Evolutionary conservation across 2,797 vertebrate genomes (phyloP).

Genomic region (Gambusia yucatana): DNA sequence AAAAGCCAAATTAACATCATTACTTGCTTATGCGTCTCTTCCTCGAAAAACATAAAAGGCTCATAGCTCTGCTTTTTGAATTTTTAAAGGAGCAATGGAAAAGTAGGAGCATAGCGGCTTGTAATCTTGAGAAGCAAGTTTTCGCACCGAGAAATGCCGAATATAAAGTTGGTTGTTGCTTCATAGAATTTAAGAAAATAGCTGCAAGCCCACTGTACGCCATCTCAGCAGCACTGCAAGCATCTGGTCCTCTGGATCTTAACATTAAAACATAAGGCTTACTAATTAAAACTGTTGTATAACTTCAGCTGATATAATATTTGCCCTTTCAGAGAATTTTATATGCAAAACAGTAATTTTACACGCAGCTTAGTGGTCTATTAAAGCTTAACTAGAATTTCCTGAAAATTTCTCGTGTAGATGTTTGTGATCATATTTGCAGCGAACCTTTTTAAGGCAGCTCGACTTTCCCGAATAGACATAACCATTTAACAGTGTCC

Average conservation of each 20-base stretch:
- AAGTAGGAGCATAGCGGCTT: background rate
- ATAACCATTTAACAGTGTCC: background rate
- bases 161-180: constrained; percentile 30
- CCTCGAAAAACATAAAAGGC: background rate
- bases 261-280: background rate
- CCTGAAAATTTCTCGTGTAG: background rate
- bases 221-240: constrained; percentile 33
- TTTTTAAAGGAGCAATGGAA: constrained; percentile 20
- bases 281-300: constrained; percentile 4
- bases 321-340: background rate
- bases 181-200: constrained; percentile 31
- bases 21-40: background rate
- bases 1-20: background rate
- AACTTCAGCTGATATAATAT: background rate
- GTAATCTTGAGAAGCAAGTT: constrained; percentile 10
- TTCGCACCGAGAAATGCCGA: constrained; percentile 29
- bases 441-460: background rate
- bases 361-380: background rate
- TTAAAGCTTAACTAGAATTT: background rate
- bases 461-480: background rate
- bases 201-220: background rate
- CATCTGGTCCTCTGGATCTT: constrained; percentile 17
- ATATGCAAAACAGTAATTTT: background rate
- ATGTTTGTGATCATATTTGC: background rate
- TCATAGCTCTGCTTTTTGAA: background rate